These are phyloP conservation scores for Scarus forsteni DNA, from an alignment of 2,797 vertebrate genomes.

Conservation along the genomic window DNA sequence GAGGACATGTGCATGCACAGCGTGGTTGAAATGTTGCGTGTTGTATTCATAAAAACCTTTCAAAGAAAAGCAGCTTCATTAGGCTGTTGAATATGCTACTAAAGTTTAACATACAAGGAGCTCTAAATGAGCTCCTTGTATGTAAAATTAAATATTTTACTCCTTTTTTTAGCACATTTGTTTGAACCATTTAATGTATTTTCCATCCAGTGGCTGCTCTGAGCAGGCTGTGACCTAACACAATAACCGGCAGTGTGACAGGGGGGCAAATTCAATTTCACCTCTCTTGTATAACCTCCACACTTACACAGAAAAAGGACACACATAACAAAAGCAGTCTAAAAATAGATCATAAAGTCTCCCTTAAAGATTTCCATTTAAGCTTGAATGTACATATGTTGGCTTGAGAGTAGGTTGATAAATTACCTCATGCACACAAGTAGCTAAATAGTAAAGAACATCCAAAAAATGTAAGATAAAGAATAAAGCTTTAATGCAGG, in stretches of 20 bases:
- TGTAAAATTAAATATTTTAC: too few relatives aligned
- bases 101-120: slow-evolving; percentile 7
- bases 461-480: too few relatives aligned
- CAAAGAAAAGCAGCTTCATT: slow-evolving; percentile 38
- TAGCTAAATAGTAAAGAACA: background rate
- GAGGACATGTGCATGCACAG: background rate
- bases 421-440: background rate
- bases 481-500: too few relatives aligned
- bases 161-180: slow-evolving; percentile 29
- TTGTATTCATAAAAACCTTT: background rate
- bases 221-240: slow-evolving; percentile 45
- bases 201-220: slow-evolving; percentile 45
- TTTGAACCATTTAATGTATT: slow-evolving; percentile 58
- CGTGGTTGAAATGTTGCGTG: background rate
- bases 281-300: slow-evolving; percentile 43
- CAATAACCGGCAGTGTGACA: slow-evolving; percentile 48
- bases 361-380: slow-evolving; percentile 35
- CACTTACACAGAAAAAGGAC: slow-evolving; percentile 50
- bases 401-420: slow-evolving; percentile 4
- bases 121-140: too few relatives aligned
- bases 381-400: slow-evolving; percentile 11
- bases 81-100: slow-evolving; percentile 14
- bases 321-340: slow-evolving; percentile 40
- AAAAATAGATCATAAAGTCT: slow-evolving; percentile 31
- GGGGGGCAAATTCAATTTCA: slow-evolving; percentile 66